These are phyloP conservation scores for Danio aesculapii DNA, from an alignment of 2,797 vertebrate species.

Conservation along the genomic window DNA sequence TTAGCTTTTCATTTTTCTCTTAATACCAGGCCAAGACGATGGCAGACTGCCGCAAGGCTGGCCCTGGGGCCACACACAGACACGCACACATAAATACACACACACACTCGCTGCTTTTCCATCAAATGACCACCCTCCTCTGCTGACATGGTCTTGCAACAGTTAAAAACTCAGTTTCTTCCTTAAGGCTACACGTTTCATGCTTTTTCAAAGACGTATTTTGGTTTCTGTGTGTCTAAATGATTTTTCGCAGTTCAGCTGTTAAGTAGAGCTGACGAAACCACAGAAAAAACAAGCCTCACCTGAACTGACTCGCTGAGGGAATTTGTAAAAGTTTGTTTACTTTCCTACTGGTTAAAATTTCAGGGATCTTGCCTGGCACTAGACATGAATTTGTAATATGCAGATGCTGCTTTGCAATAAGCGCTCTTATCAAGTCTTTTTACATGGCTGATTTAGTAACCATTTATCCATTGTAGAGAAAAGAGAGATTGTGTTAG, in stretches of 20 bases:
- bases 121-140: constrained; percentile 23
- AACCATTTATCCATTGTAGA: constrained; percentile 3
- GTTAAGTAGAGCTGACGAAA: constrained; percentile 18
- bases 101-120: neutral
- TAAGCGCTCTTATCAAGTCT: constrained; percentile 34
- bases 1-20: constrained; percentile 56
- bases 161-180: constrained; percentile 33
- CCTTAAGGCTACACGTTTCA: constrained; percentile 27
- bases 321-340: constrained; percentile 39
- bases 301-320: constrained; percentile 27
- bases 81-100: neutral
- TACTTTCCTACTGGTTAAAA: constrained; percentile 29
- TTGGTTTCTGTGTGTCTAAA: neutral
- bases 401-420: constrained; percentile 8
- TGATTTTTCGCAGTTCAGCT: constrained; percentile 14
- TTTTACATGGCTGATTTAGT: constrained; percentile 36
- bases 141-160: constrained; percentile 9
- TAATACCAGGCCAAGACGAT: constrained; percentile 24
- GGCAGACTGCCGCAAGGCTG: constrained; percentile 36
- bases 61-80: constrained; percentile 7
- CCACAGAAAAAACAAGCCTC: constrained; percentile 25
- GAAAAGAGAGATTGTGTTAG: neutral
- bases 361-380: neutral
- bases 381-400: constrained; percentile 1
- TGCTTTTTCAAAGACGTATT: constrained; percentile 3